Base-by-base conservation (phyloP, 2,113 vertebrate species). In the Sebastes schlegelii region DNA sequence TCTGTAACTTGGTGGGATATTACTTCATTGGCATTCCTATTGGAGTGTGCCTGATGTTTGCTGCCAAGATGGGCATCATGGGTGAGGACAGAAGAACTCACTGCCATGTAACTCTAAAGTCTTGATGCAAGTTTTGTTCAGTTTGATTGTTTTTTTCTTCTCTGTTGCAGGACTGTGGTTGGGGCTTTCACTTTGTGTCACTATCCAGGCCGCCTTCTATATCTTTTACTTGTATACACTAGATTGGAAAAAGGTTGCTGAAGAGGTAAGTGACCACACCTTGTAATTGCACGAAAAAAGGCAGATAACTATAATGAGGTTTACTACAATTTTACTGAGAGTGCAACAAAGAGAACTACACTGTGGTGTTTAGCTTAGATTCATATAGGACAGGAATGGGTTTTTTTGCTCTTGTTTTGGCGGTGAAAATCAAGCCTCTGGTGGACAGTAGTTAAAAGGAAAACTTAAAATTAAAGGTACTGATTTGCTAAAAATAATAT, bases 1-100 rank as follows among this genome's bases (percentile, higher is more conserved):
- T 69, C 48, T 52, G 26, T 70, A 54, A 54, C 26, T 40, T 70
- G 17, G 65, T 49, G 64, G 64, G 45, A 48, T 66, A 66, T 66
- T 48, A 34, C 34, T 34, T 34, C 34, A 34, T 34, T 34, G 34
- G 34, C 34, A 34, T 34, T 34, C 34, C 34, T 34, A 34, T 34
- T 34, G 34, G 34, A 34, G 34, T 34, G 34, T 34, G 3, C 34
- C 34, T 34, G 34, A 34, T 34, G 34, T 34, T 34, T 34, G 34
- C 34, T 34, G 34, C 34, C 34, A 34, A 34, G 34, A 34, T 34
- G 26, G 34, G 34, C 34, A 34, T 34, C 34, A 34, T 34, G 34
- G 34, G 34, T 34, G 34, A 34, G 66, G 16, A 6, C 14, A 51
- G 14, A 34, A 2, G 48, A 52, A 4, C 16, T 40, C 34, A 8